phyloP scores from a whole-genome alignment of 2,797 vertebrate genomes.

The Enteromius afrohamiltoni region DNA sequence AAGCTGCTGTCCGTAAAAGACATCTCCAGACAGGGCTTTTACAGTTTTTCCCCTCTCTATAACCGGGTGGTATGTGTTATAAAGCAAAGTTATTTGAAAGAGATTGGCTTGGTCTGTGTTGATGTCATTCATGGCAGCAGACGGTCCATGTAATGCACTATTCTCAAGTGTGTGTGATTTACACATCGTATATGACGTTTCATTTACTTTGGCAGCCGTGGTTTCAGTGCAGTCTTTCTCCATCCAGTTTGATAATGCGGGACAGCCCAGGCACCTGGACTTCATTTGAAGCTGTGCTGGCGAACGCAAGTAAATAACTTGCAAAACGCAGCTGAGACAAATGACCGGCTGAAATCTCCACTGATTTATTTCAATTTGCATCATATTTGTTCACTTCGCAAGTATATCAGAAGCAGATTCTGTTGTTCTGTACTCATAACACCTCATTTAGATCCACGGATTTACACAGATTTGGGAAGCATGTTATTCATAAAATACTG shows the following conservation, averaged over 20 bases:
- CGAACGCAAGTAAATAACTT: constrained; percentile 47
- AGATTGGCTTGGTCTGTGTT: constrained; percentile 52
- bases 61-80: not conserved
- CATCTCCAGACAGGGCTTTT: constrained; percentile 27
- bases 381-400: constrained; percentile 55
- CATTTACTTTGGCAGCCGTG: constrained; percentile 68
- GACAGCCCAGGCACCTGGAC: constrained; percentile 65
- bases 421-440: constrained; percentile 37
- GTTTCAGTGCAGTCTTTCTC: constrained; percentile 61
- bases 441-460: not conserved
- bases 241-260: constrained; percentile 61
- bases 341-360: constrained; percentile 58
- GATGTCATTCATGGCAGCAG: constrained; percentile 67
- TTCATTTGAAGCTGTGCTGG: constrained; percentile 65
- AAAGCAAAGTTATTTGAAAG: constrained; percentile 9
- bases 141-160: constrained; percentile 59
- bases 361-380: constrained; percentile 60
- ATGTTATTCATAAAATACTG: not conserved
- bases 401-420: constrained; percentile 41
- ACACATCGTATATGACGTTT: constrained; percentile 63
- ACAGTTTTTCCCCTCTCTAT: constrained; percentile 7
- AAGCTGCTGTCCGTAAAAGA: constrained; percentile 42
- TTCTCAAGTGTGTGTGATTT: constrained; percentile 63
- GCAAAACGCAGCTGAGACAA: constrained; percentile 35
- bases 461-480: not conserved